Conservation (phyloP, 2,888 invertebrate species). For the Oscheius onirici region DNA sequence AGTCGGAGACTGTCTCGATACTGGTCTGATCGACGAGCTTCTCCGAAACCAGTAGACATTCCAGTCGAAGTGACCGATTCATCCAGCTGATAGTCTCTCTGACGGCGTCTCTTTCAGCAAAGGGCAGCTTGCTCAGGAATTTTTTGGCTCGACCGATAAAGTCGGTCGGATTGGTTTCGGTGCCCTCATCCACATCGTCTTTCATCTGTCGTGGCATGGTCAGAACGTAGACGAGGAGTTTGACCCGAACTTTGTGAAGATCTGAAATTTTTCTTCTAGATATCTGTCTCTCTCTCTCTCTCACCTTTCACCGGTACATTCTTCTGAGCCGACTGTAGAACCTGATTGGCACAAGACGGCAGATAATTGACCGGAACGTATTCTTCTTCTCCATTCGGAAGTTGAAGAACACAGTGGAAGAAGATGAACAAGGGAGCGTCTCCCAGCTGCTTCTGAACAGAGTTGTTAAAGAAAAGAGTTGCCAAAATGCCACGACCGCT, state of each 20-base stretch:
- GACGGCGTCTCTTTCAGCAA: slow-evolving; percentile 33
- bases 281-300: not conserved
- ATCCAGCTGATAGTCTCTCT: slow-evolving; percentile 36
- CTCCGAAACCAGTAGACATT: slow-evolving; percentile 37
- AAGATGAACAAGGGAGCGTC: slow-evolving; percentile 50
- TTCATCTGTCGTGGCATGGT: slow-evolving; percentile 40
- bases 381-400: slow-evolving; percentile 35
- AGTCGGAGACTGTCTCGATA: slow-evolving; percentile 39
- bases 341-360: slow-evolving; percentile 48
- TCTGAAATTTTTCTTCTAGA: slow-evolving; percentile 8
- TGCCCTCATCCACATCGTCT: not conserved
- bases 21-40: slow-evolving; percentile 22
- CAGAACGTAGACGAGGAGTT: slow-evolving; percentile 53
- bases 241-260: slow-evolving; percentile 36
- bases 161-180: not conserved
- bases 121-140: slow-evolving; percentile 13
- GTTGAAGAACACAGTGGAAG: slow-evolving; percentile 46
- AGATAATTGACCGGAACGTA: slow-evolving; percentile 48
- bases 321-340: slow-evolving; percentile 30
- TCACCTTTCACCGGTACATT: not conserved
- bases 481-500: too few relatives aligned
- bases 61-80: slow-evolving; percentile 40
- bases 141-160: not conserved
- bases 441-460: too few relatives aligned
- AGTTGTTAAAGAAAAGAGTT: too few relatives aligned